phyloP scores from a whole-genome alignment of 2,797 vertebrate species.

The Poeciliopsis gracilis region DNA sequence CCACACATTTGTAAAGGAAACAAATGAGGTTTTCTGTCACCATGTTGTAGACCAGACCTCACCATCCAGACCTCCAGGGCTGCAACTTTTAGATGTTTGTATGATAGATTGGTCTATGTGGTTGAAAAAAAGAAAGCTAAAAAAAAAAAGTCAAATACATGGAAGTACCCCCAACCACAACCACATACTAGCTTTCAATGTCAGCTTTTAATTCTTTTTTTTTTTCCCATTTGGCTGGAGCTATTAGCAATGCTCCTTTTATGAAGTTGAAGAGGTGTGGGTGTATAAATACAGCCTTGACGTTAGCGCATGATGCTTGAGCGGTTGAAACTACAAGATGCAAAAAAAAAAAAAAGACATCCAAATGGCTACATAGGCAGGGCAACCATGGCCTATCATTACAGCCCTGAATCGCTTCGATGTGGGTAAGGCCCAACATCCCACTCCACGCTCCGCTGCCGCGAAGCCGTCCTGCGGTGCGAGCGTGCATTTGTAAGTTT shows the following conservation, averaged over 20 bases:
- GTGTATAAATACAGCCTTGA: constrained; percentile 65
- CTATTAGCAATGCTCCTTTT: constrained; percentile 47
- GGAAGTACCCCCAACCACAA: constrained; percentile 13
- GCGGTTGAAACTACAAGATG: constrained; percentile 32
- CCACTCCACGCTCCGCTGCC: constrained; percentile 50
- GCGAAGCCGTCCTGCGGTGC: constrained; percentile 34
- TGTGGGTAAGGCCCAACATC: constrained; percentile 66
- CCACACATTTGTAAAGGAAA: no score
- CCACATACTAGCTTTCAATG: constrained; percentile 24
- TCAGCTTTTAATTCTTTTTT: not conserved
- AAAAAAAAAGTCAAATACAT: constrained; percentile 2
- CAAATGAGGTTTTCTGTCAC: no score
- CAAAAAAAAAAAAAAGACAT: constrained; percentile 9
- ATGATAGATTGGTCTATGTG: not conserved
- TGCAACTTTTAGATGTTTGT: not conserved
- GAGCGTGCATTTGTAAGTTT: constrained; percentile 39
- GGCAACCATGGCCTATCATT: constrained; percentile 75
- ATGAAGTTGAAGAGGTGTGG: constrained; percentile 53
- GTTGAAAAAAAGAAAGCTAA: not conserved
- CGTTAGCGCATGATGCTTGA: constrained; percentile 9
- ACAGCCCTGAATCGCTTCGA: constrained; percentile 62
- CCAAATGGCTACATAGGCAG: constrained; percentile 42
- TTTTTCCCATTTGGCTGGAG: not conserved
- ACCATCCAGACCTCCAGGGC: not conserved
- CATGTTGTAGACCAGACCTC: not conserved